These are phyloP conservation scores for Promerops cafer DNA, from an alignment of 2,113 vertebrate species.

Conservation along the genomic window DNA sequence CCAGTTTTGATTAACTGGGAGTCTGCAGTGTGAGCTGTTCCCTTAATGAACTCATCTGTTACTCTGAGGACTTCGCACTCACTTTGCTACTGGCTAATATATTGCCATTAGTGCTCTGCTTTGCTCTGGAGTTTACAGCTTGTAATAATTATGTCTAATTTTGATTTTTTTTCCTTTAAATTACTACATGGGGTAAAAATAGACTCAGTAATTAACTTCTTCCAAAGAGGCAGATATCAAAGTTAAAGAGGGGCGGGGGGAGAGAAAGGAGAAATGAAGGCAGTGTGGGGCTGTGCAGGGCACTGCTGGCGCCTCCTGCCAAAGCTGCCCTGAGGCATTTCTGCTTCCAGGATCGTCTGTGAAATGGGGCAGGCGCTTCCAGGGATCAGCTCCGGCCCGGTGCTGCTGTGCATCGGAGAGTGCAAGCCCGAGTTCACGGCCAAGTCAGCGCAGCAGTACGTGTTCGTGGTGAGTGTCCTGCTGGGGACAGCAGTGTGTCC, in stretches of 20 bases:
- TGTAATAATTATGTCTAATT: slow-evolving; percentile 70
- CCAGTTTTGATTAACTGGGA: slow-evolving; percentile 61
- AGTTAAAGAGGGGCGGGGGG: background rate
- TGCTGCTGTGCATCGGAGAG: slow-evolving; percentile 91
- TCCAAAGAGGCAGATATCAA: slow-evolving; percentile 43
- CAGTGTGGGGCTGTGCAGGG: background rate
- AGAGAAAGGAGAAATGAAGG: background rate
- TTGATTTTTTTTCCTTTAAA: slow-evolving; percentile 47
- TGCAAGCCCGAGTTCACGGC: slow-evolving; percentile 91
- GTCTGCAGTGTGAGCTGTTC: slow-evolving; percentile 28
- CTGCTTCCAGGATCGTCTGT: slow-evolving; percentile 87
- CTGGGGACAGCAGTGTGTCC: rapidly evolving
- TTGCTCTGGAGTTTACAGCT: slow-evolving; percentile 56
- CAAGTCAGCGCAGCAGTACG: slow-evolving; percentile 85
- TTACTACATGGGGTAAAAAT: slow-evolving; percentile 40
- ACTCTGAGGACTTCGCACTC: slow-evolving; percentile 29
- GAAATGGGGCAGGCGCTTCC: slow-evolving; percentile 86
- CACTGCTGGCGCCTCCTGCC: background rate
- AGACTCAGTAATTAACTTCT: slow-evolving; percentile 59
- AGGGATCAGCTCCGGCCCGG: slow-evolving; percentile 81
- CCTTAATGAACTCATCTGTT: slow-evolving; percentile 66
- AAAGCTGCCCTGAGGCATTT: background rate
- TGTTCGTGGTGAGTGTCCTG: slow-evolving; percentile 84
- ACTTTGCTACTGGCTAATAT: slow-evolving; percentile 60
- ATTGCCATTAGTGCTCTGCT: slow-evolving; percentile 67